Evolutionary conservation across 2,113 vertebrate genomes (phyloP).

Genomic region (Xiphophorus maculatus): DNA sequence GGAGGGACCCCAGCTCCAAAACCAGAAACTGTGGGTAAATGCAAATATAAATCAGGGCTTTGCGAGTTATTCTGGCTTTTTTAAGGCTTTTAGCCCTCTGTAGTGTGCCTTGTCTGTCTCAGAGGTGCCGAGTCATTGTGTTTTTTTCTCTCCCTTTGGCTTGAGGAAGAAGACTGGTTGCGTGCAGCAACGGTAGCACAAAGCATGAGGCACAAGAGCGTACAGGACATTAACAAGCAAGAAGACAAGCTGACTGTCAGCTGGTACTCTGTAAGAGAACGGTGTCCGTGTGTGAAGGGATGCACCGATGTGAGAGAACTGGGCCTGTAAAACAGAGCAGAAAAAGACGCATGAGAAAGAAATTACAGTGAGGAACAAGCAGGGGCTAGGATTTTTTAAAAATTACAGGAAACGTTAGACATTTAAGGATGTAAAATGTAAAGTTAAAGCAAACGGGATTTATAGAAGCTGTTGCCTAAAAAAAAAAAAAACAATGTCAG

Average conservation of each 20-base stretch:
- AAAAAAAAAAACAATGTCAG: no score
- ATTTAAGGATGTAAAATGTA: background rate
- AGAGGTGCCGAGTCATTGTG: constrained; percentile 37
- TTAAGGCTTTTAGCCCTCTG: constrained; percentile 12
- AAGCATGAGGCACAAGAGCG: constrained; percentile 87
- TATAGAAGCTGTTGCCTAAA: background rate
- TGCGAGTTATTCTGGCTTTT: constrained; percentile 2
- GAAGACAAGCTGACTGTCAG: constrained; percentile 84
- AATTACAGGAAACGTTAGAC: background rate
- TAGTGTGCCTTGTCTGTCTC: background rate
- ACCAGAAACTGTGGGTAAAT: background rate
- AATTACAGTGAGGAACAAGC: background rate
- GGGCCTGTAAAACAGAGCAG: constrained; percentile 80
- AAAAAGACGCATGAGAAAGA: constrained; percentile 1
- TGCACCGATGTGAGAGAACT: constrained; percentile 92
- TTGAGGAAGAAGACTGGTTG: constrained; percentile 88
- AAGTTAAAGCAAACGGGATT: background rate
- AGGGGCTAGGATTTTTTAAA: background rate
- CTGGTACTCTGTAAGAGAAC: constrained; percentile 90
- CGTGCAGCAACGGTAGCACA: constrained; percentile 90
- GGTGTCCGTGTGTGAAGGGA: constrained; percentile 95
- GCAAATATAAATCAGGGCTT: background rate
- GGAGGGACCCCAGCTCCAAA: background rate
- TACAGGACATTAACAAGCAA: constrained; percentile 87
- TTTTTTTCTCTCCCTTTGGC: constrained; percentile 66